phyloP scores from a whole-genome alignment of 1,140 invertebrate genomes.

The Aphidius ervi region DNA sequence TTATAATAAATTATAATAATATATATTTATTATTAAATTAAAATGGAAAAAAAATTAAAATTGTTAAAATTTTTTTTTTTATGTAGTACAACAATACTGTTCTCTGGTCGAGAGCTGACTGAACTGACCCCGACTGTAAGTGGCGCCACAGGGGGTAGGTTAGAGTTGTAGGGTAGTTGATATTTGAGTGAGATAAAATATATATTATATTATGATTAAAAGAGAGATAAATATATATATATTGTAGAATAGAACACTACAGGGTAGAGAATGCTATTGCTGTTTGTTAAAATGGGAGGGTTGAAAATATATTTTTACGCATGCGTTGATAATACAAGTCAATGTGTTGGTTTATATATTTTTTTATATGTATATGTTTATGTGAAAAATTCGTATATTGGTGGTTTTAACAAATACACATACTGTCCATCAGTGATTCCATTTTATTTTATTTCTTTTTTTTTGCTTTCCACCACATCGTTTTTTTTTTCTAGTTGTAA shows the following conservation, averaged over 20 bases:
- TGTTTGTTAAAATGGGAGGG: neutral
- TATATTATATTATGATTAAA: neutral
- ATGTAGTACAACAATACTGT: neutral
- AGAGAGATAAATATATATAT: neutral
- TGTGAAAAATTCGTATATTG: too few relatives aligned
- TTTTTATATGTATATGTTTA: too few relatives aligned
- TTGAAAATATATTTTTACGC: neutral
- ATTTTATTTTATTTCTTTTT: too few relatives aligned
- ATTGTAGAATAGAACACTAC: too few relatives aligned
- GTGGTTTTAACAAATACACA: too few relatives aligned
- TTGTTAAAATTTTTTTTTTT: too few relatives aligned
- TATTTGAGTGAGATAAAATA: constrained; percentile 1
- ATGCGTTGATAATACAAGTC: neutral
- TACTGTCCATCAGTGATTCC: too few relatives aligned
- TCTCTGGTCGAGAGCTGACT: constrained; percentile 36
- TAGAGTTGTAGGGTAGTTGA: constrained; percentile 15
- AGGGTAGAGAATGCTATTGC: constrained; percentile 1
- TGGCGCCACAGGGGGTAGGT: constrained; percentile 30
- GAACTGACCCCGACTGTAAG: constrained; percentile 39
- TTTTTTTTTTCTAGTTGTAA: too few relatives aligned
- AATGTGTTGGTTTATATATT: too few relatives aligned
- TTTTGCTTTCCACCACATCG: too few relatives aligned
- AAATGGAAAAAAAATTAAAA: too few relatives aligned
- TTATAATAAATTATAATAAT: neutral
- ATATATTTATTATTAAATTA: constrained; percentile 1